Conservation (phyloP, 2,113 vertebrate species). For the Corythoichthys intestinalis region DNA sequence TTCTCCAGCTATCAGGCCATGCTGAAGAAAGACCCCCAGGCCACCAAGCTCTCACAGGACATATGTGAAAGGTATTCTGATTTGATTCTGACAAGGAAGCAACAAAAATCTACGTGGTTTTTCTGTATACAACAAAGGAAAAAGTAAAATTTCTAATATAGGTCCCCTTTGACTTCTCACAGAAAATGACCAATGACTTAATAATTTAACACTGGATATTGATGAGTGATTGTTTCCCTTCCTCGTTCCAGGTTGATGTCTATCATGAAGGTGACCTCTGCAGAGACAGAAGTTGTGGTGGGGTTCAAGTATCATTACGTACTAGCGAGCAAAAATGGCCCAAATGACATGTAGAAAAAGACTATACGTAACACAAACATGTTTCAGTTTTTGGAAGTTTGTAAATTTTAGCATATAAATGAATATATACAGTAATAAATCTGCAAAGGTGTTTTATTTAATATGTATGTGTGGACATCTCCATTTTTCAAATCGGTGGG, state of each 20-base stretch:
- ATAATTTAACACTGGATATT: background rate
- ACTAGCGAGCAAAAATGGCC: conserved; percentile 52
- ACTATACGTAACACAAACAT: background rate
- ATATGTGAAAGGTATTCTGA: conserved; percentile 69
- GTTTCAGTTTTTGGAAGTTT: background rate
- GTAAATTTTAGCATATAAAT: background rate
- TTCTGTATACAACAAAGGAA: no score
- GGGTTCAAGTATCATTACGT: conserved; percentile 61
- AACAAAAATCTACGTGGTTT: no score
- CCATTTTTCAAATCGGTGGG: background rate
- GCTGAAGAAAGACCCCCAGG: conserved; percentile 62
- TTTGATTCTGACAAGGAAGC: background rate
- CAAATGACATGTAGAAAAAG: background rate
- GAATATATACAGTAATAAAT: background rate
- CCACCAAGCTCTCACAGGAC: conserved; percentile 63
- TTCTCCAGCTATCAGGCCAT: conserved; percentile 73
- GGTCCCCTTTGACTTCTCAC: no score
- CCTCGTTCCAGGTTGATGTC: conserved; percentile 55
- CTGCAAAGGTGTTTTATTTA: background rate
- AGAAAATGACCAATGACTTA: background rate
- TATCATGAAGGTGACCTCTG: conserved; percentile 59
- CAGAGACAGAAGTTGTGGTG: conserved; percentile 58
- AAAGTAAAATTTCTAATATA: no score
- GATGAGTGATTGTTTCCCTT: background rate
- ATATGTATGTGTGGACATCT: background rate